Conservation (phyloP, 2,888 invertebrate species). For the Mimachlamys varia region DNA sequence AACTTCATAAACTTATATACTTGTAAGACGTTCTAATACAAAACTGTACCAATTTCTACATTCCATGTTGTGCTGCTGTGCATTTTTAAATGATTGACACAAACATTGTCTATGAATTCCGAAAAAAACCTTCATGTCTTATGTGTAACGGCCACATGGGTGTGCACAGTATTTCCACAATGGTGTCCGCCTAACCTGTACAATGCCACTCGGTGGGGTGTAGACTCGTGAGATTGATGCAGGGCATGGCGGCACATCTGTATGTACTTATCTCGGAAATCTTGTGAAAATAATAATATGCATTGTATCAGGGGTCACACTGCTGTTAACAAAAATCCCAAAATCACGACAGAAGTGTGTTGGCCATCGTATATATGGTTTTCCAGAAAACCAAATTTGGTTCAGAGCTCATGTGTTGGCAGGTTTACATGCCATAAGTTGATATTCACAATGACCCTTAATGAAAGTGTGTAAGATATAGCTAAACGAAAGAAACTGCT, state of each 20-base stretch:
- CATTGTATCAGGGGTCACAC: not conserved
- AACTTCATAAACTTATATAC: slow-evolving; percentile 8
- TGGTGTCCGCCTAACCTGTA: slow-evolving; percentile 28
- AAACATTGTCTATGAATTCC: not conserved
- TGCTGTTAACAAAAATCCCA: not conserved
- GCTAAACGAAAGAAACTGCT: not conserved
- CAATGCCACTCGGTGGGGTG: slow-evolving; percentile 25
- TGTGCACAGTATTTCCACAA: not conserved
- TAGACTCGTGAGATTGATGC: not conserved
- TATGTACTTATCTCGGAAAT: not conserved
- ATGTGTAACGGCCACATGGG: not conserved
- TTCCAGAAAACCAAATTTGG: not conserved
- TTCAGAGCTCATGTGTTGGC: not conserved
- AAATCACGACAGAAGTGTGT: slow-evolving; percentile 7
- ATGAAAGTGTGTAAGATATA: not conserved
- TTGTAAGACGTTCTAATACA: not conserved
- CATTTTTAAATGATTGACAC: not conserved
- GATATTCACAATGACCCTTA: not conserved
- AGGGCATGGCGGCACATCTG: slow-evolving; percentile 12
- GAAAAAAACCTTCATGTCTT: not conserved
- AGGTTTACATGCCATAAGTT: not conserved
- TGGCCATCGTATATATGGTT: not conserved
- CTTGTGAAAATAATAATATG: slow-evolving; percentile 3
- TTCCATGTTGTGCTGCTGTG: not conserved
- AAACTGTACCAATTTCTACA: not conserved